Conservation (phyloP, 2,797 vertebrate species). For the Cephalopachus bancanus region DNA sequence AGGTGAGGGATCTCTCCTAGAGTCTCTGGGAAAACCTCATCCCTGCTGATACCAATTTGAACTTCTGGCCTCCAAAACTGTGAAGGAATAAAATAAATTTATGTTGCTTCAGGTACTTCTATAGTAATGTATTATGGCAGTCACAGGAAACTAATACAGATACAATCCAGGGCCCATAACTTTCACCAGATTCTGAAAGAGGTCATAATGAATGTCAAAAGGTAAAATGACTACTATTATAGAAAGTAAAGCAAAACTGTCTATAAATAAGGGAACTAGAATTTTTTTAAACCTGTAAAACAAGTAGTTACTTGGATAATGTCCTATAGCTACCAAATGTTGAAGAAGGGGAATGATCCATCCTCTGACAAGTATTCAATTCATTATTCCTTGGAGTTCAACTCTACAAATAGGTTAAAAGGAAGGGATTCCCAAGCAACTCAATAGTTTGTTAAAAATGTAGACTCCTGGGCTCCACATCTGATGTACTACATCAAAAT, state of each 20-base stretch:
- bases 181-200: slow-evolving; percentile 14
- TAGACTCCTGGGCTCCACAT: not conserved
- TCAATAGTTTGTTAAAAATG: slow-evolving; percentile 14
- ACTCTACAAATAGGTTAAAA: not conserved
- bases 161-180: not conserved
- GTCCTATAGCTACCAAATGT: not conserved
- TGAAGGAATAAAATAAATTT: not conserved
- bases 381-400: not conserved
- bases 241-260: not conserved
- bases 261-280: slow-evolving; percentile 24
- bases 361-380: slow-evolving; percentile 7
- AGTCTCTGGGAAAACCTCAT: not conserved
- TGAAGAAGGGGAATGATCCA: slow-evolving; percentile 2
- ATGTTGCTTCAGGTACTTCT: not conserved
- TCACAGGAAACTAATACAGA: slow-evolving; percentile 19
- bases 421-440: slow-evolving; percentile 17
- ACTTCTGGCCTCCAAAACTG: not conserved
- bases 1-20: not conserved
- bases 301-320: slow-evolving; percentile 9
- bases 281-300: slow-evolving; percentile 14
- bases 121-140: not conserved
- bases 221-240: not conserved
- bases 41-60: not conserved
- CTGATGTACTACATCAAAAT: not conserved
- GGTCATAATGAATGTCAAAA: not conserved